Percentiles rank a stretch among this genome's conserved stretches.
Evolutionary conservation across 1,140 invertebrate genomes (phyloP).

Genomic region (Fopius arisanus): DNA sequence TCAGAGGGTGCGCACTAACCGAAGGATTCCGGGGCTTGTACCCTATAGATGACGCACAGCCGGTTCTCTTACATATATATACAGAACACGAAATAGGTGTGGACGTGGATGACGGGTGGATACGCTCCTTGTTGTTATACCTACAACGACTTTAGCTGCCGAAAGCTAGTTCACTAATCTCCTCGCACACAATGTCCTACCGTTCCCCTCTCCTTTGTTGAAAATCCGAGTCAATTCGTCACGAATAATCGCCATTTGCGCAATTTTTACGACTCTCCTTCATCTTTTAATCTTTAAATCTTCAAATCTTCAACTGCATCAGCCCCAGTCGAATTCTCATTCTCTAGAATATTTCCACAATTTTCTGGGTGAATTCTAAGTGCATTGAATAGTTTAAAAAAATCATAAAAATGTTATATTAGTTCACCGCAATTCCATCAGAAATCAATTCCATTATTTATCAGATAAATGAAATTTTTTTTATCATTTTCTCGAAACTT

Average conservation of each 20-base stretch:
- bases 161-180: conserved; percentile 14
- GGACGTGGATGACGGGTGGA: conserved; percentile 26
- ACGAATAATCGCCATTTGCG: not conserved
- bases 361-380: no score
- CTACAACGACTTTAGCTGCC: conserved; percentile 1
- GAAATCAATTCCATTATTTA: no score
- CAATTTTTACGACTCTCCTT: not conserved
- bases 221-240: conserved; percentile 6
- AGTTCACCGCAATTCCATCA: no score
- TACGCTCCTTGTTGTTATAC: conserved; percentile 13
- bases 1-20: conserved; percentile 19
- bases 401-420: no score
- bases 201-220: not conserved
- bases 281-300: not conserved
- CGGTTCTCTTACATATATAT: conserved; percentile 22
- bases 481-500: no score
- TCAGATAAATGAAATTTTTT: no score
- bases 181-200: not conserved
- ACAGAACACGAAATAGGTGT: conserved; percentile 35
- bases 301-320: not conserved
- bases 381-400: no score
- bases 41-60: conserved; percentile 28
- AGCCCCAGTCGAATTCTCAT: no score
- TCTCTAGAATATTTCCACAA: no score
- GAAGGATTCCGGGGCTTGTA: conserved; percentile 1